Evolutionary conservation across 2,888 invertebrate genomes (phyloP), one percentile per base, ranked within the genome.

Genomic region (Cheilosia variabilis): DNA sequence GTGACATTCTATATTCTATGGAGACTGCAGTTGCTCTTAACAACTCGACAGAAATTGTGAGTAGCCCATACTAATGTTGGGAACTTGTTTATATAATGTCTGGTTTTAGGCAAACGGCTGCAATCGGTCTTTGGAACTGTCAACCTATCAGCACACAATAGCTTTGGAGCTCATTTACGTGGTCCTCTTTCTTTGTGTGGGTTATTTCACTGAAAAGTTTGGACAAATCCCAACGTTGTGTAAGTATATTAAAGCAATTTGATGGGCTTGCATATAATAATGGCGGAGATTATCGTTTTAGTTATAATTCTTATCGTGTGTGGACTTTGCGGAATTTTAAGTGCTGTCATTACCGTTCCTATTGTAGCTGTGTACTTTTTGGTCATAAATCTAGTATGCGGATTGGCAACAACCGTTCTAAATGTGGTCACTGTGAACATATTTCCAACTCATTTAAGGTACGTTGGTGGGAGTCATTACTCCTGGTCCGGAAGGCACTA

Each of bases 111-210:
- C 53, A 0, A 58, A 2, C 2, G 27, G 60, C 2, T 84, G 84
- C 37, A 60, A 9, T 27, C 37, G 47, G 13, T 87, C 86, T 24
- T 83, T 91, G 4, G 90, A 90, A 78, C 80, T 90, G 5, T 87
- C 89, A 7, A 89, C 91, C 6, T 90, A 89, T 66, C 87, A 89
- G 34, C 89, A 90, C 79, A 89, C 90, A 2, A 71, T 90, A 15
- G 68, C 88, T 1, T 84, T 90, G 60, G 91, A 91, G 88, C 6
- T 89, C 0, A 88, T 90, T 31, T 91, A 89, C 76, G 88, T 90
- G 0, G 13, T 60, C 0, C 87, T 88, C 0, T 88, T 89, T 60
- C 72, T 88, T 9, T 24, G 88, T 2, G 89, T 89, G 27, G 89
- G 89, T 9, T 82, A 88, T n/a, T 82, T 89, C 4, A 89, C 88